These are phyloP conservation scores for Cisticola juncidis DNA, from an alignment of 2,113 vertebrate species.

Conservation along the genomic window DNA sequence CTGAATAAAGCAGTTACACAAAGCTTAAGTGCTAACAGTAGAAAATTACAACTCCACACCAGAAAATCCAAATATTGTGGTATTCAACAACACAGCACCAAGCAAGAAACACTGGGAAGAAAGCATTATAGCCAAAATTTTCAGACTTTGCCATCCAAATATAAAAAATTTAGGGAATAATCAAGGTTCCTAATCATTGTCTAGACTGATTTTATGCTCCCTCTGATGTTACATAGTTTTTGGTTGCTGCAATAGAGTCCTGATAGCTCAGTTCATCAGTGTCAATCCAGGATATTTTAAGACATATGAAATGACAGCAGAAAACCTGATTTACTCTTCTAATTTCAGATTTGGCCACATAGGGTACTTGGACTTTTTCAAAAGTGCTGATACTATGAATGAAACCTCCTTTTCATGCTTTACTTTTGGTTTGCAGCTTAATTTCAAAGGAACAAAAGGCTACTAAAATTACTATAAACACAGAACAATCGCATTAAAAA, in stretches of 20 bases:
- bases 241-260: neutral
- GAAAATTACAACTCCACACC: neutral
- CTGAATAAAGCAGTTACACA: neutral
- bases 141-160: neutral
- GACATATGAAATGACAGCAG: neutral
- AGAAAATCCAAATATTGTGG: neutral
- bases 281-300: neutral
- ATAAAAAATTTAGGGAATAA: neutral
- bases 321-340: neutral
- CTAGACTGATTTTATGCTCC: neutral
- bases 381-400: neutral
- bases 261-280: neutral
- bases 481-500: neutral
- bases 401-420: neutral
- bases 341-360: neutral
- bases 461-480: neutral
- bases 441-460: neutral
- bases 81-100: neutral
- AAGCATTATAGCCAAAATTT: neutral
- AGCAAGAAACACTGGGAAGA: neutral
- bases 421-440: neutral
- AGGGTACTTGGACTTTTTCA: neutral
- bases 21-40: neutral
- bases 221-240: neutral
- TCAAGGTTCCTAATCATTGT: neutral